A percentile compares a stretch with the other conserved stretches of the same genome.
Evolutionary conservation across 2,113 vertebrate species (phyloP).

Genomic region (Heteronetta atricapilla): DNA sequence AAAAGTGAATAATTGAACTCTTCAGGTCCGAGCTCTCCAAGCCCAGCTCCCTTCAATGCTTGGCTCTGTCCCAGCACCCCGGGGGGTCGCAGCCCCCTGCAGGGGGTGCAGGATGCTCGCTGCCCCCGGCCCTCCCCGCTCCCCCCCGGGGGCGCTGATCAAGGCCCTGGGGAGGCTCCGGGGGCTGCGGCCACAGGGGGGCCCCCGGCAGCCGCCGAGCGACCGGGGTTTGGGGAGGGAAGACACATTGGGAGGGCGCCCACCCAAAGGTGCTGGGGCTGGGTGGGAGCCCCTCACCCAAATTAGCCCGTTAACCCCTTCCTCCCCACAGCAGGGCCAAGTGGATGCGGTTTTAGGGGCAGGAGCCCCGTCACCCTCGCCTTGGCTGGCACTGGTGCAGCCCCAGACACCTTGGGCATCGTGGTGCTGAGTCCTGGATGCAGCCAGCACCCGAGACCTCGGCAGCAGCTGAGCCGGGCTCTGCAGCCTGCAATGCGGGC

Average conservation of each 20-base stretch:
- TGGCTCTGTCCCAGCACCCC: background rate
- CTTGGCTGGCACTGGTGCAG: background rate
- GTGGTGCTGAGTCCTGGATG: background rate
- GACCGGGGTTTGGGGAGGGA: accelerated
- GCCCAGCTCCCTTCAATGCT: background rate
- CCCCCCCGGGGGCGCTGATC: background rate
- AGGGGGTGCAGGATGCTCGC: background rate
- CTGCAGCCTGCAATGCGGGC: too few species aligned
- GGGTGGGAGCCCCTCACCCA: background rate
- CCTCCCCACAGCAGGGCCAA: background rate
- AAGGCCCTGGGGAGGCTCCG: too few species aligned
- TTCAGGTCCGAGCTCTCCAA: background rate
- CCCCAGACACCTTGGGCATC: background rate
- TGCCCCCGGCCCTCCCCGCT: background rate
- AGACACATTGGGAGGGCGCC: background rate
- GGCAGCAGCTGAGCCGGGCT: background rate
- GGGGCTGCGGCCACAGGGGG: background rate
- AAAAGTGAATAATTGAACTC: accelerated
- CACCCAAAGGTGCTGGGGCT: background rate
- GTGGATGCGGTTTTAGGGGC: accelerated
- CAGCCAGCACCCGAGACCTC: accelerated
- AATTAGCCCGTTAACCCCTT: background rate
- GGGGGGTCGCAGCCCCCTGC: background rate
- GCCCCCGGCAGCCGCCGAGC: background rate
- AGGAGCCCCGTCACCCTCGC: background rate